Conservation (phyloP, 2,113 vertebrate genomes). For the Vombatus ursinus region DNA sequence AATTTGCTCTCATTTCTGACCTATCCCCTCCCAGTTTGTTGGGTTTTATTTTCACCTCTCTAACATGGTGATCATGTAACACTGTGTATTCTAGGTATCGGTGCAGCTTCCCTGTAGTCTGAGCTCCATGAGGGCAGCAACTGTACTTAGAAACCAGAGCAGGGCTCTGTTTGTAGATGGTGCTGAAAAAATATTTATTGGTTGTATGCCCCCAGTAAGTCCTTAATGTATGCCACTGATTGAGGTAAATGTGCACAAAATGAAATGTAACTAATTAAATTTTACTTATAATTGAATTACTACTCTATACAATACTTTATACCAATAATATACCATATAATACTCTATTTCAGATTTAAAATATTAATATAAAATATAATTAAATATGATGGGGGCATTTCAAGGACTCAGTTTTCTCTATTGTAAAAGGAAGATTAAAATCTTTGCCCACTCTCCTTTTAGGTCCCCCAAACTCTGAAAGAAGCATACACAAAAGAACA, state of each 20-base stretch:
- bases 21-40: background rate
- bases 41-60: background rate
- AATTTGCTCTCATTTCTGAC: background rate
- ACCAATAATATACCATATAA: background rate
- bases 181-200: background rate
- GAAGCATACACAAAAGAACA: background rate
- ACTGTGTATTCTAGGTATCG: background rate
- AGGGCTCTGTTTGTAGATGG: background rate
- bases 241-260: background rate
- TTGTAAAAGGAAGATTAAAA: background rate
- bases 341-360: background rate
- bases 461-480: background rate
- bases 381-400: background rate
- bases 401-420: background rate
- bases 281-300: background rate
- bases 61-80: background rate
- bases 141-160: background rate
- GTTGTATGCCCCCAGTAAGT: background rate
- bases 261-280: background rate
- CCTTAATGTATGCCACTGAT: background rate
- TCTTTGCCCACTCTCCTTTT: background rate
- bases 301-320: background rate
- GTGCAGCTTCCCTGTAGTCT: background rate
- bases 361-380: background rate
- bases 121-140: background rate